Base-by-base conservation (phyloP, 2,797 vertebrate genomes). In the Lindbergichthys nudifrons region DNA sequence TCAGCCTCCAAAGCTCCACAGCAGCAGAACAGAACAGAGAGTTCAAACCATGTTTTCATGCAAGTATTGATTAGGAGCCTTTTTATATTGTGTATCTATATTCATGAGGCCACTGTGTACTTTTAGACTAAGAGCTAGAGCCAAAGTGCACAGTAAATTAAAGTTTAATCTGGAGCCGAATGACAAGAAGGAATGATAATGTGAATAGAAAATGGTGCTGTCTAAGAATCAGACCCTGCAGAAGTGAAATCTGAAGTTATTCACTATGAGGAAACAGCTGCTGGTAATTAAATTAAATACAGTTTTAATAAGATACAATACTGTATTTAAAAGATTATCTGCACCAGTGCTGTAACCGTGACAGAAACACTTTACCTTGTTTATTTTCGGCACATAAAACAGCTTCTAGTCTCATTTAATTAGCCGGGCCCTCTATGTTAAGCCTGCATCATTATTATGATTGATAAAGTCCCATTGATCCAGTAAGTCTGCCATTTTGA, bases 401-500 rank as follows among this genome's bases (percentile, higher is more conserved):
- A 43, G 77, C 73, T 72, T 64, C 52, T 21, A 57, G 71, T 85
- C 73, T 81, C 61, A 19, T 81, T 87, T 92, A 89, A 92, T 91
- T 88, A 92, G 89, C 47, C 43, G 39, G 79, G 75, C 53, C 30
- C 58, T 75, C 79, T 86, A 86, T 80, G 81, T 82, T 65, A 65
- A 60, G 75, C 60, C 57, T 53, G 69, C 85, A 53, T 87, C 84
- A 50, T 92, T 88, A 88, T 89, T 89, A 88, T 89, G 87, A 92
- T 90, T 92, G 90, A 93, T 91, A 88, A 90, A 91, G 86, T 81
- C 75, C 73, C 87, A 92, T 85, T 88, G 90, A 92, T 91, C 88
- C 73, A 14, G 64, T 61, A 61, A 70, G 75, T 87, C 77, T 63
- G 73, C 57, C 77, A 39, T 87, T 85, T 84, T 80, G 60, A 3